Base-by-base conservation (phyloP, 1,140 invertebrate species). In the Leptinotarsa lineolata region DNA sequence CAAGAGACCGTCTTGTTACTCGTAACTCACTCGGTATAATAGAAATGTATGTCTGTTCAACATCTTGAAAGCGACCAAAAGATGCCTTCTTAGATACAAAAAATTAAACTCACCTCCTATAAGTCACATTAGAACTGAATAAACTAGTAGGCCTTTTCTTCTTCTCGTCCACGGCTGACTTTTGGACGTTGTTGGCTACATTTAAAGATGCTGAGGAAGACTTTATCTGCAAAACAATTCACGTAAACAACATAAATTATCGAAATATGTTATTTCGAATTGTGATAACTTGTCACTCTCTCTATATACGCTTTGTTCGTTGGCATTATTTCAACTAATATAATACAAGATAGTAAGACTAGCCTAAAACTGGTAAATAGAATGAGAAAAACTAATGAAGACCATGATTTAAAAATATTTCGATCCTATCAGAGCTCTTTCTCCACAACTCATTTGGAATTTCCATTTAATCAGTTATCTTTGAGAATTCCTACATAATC, bases 41-140 rank as follows among this genome's bases (percentile, higher is more conserved):
- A 1, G 30, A 30, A 30, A 8, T 30, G 30, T 30, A 30, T 30
- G 8, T 8, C 30, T 30, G 8, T 30, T 30, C 30, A 30, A 30
- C 30, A 39, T 39, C 1, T 39, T n/a, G 48, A 30, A 66, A 66
- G 44, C 64, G 68, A 69, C 68, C 54, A 24, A 69, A 59, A 69
- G 30, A 39, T 39, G 48, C 48, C 48, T 39, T 59, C 4, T 18
- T 18, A 39, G 44, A 20, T 39, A 66, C n/a, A 54, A 54, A 54
- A 58, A 22, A 44, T n/a, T 68, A 21, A 18, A 74, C 73, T 71
- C 45, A 74, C 73, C 63, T 70, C 45, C 73, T 74, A 39, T 70
- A 30, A 11, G 73, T 74, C 18, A 74, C 63, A 58, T 74, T 74
- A 16, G 71, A 20, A 20, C 5, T 48, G 45, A 21, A 48, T 39